Base-by-base conservation (phyloP, 2,888 invertebrate species). In the Acanthosoma haemorrhoidale region DNA sequence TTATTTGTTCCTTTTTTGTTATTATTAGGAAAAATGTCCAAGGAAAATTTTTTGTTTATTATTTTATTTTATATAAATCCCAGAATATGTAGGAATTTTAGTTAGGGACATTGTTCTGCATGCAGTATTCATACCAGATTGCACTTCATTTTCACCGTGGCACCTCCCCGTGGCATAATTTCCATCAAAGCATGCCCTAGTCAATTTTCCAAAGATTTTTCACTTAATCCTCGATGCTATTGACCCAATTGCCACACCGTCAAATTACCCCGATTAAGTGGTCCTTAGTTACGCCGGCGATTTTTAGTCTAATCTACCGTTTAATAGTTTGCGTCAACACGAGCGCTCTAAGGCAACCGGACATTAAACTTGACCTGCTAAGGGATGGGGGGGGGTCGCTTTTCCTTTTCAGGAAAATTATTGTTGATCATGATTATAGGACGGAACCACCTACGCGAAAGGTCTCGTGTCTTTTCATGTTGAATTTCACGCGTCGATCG, bases 201-300 rank as follows among this genome's bases (percentile, higher is more conserved):
- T 51, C 51, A 51, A 51, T 51, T 51, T 51, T 51, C 51, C 51
- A 51, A 51, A 25, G 51, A 51, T 51, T 51, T 51, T 51, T 51
- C 25, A 51, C 51, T 51, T 25, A 51, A 51, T 51, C 51, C 51
- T 51, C 25, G 29, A 25, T 51, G 51, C 51, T 51, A 51, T 51
- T 51, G 51, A 51, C 51, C 51, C 51, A 51, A 51, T 51, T 51
- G 51, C 51, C 51, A 4, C 51, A 51, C 25, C 51, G 51, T 5
- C 29, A 51, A 51, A 51, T 51, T 25, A 51, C 29, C 51, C n/a
- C 25, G 51, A 51, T 51, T 51, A 51, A 51, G 51, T 25, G 29
- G 51, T n/a, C 25, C 25, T 51, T 51, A 51, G 51, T 51, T 51
- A 51, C 51, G 51, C 25, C 3, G 51, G 29, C 9, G 29, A 25